Percentiles rank a stretch among this genome's conserved stretches.
Conservation (phyloP, 2,113 vertebrate species). For the human region GRCh38 chr4:181153001-181153500, state of each 20-base stretch:
- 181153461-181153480: background rate
- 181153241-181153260: too few relatives aligned
- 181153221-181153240: background rate
- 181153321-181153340: too few relatives aligned
- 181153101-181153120: background rate
- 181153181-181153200: too few relatives aligned
- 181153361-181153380: background rate
- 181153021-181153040: too few relatives aligned
- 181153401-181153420: background rate
- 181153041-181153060: too few relatives aligned
- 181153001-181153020: too few relatives aligned
- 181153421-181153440: background rate
- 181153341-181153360: fast-evolving
- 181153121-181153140: background rate
- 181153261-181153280: too few relatives aligned
- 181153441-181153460: background rate
- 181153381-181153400: too few relatives aligned
- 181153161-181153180: background rate
- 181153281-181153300: background rate
- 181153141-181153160: background rate
- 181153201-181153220: background rate
- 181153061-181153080: background rate
- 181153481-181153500: background rate
- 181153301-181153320: too few relatives aligned
- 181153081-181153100: background rate